A percentile compares a stretch with the other conserved stretches of the same genome.
Conservation (phyloP, 2,888 invertebrate species). For the Epinotia brunnichana region DNA sequence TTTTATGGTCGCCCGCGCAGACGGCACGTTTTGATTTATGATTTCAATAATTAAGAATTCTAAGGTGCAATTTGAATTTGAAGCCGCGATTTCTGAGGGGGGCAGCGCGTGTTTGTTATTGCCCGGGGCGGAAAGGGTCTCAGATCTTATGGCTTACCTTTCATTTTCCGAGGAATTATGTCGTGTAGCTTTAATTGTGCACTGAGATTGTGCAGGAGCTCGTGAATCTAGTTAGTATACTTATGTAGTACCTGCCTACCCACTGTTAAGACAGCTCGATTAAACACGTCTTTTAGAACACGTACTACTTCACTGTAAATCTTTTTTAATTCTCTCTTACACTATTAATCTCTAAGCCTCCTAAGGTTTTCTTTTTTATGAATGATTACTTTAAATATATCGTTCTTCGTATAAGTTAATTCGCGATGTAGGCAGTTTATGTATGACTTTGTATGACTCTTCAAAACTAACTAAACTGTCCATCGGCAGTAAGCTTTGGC, state of each 20-base stretch:
- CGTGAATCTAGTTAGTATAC: conserved; percentile 11
- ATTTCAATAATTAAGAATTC: conserved; percentile 85
- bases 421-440: too few relatives aligned
- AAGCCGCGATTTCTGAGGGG: conserved; percentile 71
- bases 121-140: conserved; percentile 78
- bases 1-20: conserved; percentile 82
- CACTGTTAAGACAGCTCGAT: background rate
- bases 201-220: conserved; percentile 31
- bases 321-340: background rate
- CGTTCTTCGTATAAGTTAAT: too few relatives aligned
- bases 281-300: background rate
- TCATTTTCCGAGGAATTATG: conserved; percentile 75
- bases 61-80: conserved; percentile 84
- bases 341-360: too few relatives aligned
- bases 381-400: background rate
- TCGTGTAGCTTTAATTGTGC: conserved; percentile 42
- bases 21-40: conserved; percentile 83
- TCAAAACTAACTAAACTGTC: too few relatives aligned
- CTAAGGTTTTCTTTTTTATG: too few relatives aligned
- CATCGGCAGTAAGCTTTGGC: background rate
- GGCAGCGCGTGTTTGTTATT: conserved; percentile 82
- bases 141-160: conserved; percentile 67
- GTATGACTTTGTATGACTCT: too few relatives aligned
- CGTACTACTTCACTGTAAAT: background rate
- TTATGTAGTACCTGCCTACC: background rate